Evolutionary conservation across 2,888 invertebrate genomes (phyloP), one percentile per base, ranked within the genome.

Genomic region (Teleiodes luculella): DNA sequence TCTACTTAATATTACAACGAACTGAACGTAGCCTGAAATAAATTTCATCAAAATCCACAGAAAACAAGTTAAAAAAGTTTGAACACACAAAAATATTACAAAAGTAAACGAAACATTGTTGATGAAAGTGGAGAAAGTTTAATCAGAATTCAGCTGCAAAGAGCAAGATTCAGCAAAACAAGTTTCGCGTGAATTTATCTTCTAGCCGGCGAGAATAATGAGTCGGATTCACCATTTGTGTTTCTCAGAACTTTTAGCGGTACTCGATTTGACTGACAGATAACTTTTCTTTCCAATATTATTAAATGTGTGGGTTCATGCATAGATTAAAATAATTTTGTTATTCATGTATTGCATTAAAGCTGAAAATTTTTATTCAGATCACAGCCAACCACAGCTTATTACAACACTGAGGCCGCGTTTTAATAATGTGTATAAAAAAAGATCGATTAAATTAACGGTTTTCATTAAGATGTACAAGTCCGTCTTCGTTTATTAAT

Each of bases 41-140:
- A n/a, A n/a, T n/a, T n/a, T n/a, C n/a, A n/a, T n/a, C n/a, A n/a
- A n/a, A n/a, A n/a, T n/a, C n/a, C n/a, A 24, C 24, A 24, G 36
- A 41, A 13, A 20, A 16, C 20, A 13, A 28, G 45, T 45, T 45
- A 24, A 45, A 45, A 60, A 59, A 59, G 57, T 59, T 13, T 24
- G 24, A 47, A 14, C n/a, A 36, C 18, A 43, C 43, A 43, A 28
- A 36, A 49, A 72, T 24, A 24, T 59, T 59, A 55, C 63, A 66
- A 65, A 68, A 68, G 68, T 64, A 63, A 66, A 66, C 66, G 67
- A 61, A 68, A 62, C 67, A 67, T 63, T 59, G 66, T 61, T 63
- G 66, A 66, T 65, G 59, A 66, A 69, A 67, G 66, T 60, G 58
- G 63, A 66, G 67, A 76, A 78, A 74, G 69, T 78, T 73, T 75